phyloP scores from a whole-genome alignment of 2,797 vertebrate genomes.

The Spheniscus humboldti region DNA sequence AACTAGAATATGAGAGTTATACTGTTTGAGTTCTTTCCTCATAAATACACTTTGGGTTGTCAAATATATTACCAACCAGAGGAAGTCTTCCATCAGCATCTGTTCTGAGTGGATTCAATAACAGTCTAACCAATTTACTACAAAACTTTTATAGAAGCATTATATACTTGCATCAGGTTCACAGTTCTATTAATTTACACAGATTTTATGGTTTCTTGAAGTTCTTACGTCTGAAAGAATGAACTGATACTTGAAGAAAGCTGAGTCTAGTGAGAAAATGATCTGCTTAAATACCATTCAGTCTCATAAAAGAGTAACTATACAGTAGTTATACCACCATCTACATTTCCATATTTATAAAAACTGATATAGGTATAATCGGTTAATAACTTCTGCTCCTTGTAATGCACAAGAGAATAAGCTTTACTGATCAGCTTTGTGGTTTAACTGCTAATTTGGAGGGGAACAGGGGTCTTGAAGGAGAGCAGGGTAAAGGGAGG shows the following conservation, averaged over 20 bases:
- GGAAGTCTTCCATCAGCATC: constrained; percentile 31
- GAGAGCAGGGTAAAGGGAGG: background rate
- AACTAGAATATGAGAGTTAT: background rate
- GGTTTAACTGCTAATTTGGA: background rate
- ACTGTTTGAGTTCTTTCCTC: background rate
- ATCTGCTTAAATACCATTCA: constrained; percentile 54
- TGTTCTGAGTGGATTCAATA: constrained; percentile 34
- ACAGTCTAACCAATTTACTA: constrained; percentile 54
- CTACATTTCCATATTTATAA: constrained; percentile 40
- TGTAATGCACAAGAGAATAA: background rate
- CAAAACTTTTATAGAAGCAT: constrained; percentile 54
- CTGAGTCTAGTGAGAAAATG: constrained; percentile 60
- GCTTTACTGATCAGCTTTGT: constrained; percentile 14
- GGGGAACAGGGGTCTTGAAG: background rate
- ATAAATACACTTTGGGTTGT: background rate
- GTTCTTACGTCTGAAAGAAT: constrained; percentile 41
- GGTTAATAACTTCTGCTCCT: background rate
- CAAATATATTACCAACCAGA: background rate
- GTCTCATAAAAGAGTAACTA: constrained; percentile 41
- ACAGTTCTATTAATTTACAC: constrained; percentile 61
- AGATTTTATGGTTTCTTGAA: constrained; percentile 60
- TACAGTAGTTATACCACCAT: background rate
- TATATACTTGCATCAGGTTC: constrained; percentile 54
- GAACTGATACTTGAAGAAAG: constrained; percentile 40
- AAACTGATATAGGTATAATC: constrained; percentile 7